Evolutionary conservation across 1,140 invertebrate genomes (phyloP).

Genomic region (Eurosta solidaginis): DNA sequence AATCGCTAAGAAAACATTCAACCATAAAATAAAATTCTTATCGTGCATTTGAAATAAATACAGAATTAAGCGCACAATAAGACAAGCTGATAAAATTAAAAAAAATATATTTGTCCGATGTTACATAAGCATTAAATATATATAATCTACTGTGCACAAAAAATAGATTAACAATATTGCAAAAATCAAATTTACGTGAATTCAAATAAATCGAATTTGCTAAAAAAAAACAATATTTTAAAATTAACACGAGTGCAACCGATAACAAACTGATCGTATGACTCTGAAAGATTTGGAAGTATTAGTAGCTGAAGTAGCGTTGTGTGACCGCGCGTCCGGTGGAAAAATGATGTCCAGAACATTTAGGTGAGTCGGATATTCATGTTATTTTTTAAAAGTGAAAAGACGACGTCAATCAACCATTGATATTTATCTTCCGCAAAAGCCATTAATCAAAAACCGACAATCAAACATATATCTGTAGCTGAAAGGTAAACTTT

Average conservation of each 20-base stretch:
- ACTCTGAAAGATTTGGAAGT: slow-evolving; percentile 5
- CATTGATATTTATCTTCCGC: too few relatives aligned
- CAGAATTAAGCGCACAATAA: neutral
- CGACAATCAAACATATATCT: too few relatives aligned
- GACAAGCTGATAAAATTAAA: neutral
- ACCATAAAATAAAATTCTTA: neutral
- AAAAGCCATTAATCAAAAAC: too few relatives aligned
- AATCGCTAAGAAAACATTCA: neutral
- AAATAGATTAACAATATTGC: too few relatives aligned
- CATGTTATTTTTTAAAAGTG: too few relatives aligned
- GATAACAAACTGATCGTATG: neutral
- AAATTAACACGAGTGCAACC: neutral
- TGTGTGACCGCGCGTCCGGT: neutral
- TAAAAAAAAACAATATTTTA: neutral
- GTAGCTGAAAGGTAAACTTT: too few relatives aligned
- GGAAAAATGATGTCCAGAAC: slow-evolving; percentile 56
- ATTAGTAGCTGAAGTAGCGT: neutral
- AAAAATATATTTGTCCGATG: neutral
- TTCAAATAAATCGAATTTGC: neutral
- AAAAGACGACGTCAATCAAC: too few relatives aligned
- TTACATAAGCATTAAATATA: neutral
- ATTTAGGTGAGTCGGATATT: slow-evolving; percentile 48
- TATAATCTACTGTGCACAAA: neutral
- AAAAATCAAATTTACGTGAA: neutral
- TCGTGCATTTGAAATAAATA: neutral